Evolutionary conservation across 1,140 invertebrate genomes (phyloP), one percentile per base, ranked within the genome.

Genomic region (Ostrea denselamellosa): DNA sequence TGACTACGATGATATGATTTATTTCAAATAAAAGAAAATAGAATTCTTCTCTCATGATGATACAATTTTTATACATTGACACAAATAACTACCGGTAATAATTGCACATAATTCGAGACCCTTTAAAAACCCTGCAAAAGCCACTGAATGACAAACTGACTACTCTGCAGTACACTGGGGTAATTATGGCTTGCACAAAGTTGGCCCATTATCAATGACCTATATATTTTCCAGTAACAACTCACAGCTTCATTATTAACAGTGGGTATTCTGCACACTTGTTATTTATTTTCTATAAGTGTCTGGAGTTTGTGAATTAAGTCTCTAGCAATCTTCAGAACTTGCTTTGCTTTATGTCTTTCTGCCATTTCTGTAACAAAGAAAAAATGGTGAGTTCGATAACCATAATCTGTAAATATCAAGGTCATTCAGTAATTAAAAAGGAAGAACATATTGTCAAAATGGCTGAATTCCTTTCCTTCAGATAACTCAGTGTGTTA

Each of bases 341-440:
- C 96, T 28, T 97, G 96, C 90, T 96, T 96, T 0, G 97, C 97
- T 95, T 98, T 97, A 94, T 99, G 98, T 90, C 97, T 96, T 94
- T 99, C 98, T 0, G 98, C 98, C 98, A 98, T 98, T 97, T 99
- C 98, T 98, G 95, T 87, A 96, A 96, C 94, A 90, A 92, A 95
- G 56, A 25, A 2, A 44, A 9, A 68, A 25, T 9, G 5, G 34
- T 5, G 5, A 44, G 34, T 44, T 44, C 34, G 34, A 44, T 2
- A 44, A 44, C 34, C 34, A 44, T 44, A 44, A 44, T 44, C 34
- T 44, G 34, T 44, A 44, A 44, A 44, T 1, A 5, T 44, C 34
- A 44, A 44, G 34, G 34, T 44, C 34, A 44, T 44, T 44, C 34
- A 44, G 34, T 5, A 44, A 44, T 44, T 44, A 44, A 1, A 2